Percentiles rank a stretch among this genome's conserved stretches.
Conservation (phyloP, 2,113 vertebrate genomes). For the Xiphophorus maculatus region DNA sequence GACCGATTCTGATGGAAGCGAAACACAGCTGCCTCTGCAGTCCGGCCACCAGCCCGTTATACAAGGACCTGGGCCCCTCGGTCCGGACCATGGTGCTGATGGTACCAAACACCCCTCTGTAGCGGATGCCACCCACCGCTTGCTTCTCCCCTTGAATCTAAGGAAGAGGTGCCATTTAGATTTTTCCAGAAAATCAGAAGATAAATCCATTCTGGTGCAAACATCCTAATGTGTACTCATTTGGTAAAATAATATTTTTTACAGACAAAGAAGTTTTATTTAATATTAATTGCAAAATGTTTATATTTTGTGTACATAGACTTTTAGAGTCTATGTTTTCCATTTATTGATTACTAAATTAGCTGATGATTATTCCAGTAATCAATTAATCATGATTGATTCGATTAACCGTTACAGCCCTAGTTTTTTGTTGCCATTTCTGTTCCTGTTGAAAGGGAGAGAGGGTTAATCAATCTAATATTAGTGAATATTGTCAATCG, state of each 20-base stretch:
- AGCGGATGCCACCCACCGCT: constrained; percentile 73
- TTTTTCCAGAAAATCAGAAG: constrained; percentile 3
- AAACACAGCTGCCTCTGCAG: constrained; percentile 87
- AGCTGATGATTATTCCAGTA: too few species aligned
- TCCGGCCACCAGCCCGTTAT: constrained; percentile 86
- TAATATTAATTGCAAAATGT: too few species aligned
- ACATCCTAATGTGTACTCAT: background rate
- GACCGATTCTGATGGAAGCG: constrained; percentile 86
- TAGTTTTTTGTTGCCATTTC: too few species aligned
- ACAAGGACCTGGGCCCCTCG: constrained; percentile 83
- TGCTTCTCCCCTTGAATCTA: constrained; percentile 86
- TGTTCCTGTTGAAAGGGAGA: too few species aligned
- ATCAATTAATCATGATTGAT: too few species aligned
- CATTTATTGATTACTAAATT: too few species aligned
- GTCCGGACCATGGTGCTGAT: constrained; percentile 84
- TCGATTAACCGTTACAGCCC: too few species aligned
- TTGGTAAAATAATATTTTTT: background rate
- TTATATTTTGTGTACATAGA: too few species aligned
- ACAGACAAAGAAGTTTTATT: too few species aligned
- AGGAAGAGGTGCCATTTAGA: constrained; percentile 27
- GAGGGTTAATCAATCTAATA: too few species aligned
- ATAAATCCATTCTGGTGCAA: background rate
- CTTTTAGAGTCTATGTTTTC: too few species aligned
- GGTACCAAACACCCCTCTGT: constrained; percentile 87
- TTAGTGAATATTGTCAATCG: too few species aligned